These are phyloP conservation scores for Notiomystis cincta DNA, from an alignment of 2,113 vertebrate genomes.

Conservation along the genomic window DNA sequence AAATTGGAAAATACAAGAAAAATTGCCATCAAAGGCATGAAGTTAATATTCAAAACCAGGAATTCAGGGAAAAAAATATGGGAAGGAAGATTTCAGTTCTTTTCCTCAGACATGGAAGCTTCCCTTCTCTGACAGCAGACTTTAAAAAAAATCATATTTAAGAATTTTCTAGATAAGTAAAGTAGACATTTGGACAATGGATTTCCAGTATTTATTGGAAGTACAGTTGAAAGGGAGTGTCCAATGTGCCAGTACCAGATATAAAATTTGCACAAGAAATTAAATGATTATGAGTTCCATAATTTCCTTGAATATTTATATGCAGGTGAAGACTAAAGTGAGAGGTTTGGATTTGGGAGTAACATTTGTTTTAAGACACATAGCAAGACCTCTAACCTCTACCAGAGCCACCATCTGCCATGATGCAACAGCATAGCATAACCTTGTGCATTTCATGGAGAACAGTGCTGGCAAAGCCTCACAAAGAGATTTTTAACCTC, in stretches of 20 bases:
- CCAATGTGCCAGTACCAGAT: background rate
- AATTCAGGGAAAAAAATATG: background rate
- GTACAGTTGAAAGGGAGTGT: background rate
- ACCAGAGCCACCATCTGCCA: background rate
- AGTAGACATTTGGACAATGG: background rate
- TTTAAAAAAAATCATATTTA: background rate
- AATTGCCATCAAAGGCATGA: background rate
- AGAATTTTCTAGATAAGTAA: background rate
- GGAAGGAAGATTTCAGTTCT: background rate
- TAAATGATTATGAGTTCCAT: background rate
- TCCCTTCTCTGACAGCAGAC: background rate
- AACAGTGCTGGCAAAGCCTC: background rate
- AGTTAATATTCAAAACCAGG: background rate
- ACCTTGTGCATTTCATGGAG: background rate
- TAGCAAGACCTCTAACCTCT: background rate
- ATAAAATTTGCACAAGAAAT: background rate
- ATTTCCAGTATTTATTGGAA: background rate
- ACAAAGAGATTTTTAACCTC: background rate
- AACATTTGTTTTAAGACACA: background rate
- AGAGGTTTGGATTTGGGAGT: background rate
- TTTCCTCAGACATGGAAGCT: background rate
- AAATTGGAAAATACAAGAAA: background rate
- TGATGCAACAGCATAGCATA: fast-evolving
- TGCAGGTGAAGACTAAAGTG: background rate
- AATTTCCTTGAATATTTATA: background rate